Percentiles rank a stretch among this genome's conserved stretches.
Evolutionary conservation across 2,113 vertebrate species (phyloP).

Genomic region (Thomomys bottae): DNA sequence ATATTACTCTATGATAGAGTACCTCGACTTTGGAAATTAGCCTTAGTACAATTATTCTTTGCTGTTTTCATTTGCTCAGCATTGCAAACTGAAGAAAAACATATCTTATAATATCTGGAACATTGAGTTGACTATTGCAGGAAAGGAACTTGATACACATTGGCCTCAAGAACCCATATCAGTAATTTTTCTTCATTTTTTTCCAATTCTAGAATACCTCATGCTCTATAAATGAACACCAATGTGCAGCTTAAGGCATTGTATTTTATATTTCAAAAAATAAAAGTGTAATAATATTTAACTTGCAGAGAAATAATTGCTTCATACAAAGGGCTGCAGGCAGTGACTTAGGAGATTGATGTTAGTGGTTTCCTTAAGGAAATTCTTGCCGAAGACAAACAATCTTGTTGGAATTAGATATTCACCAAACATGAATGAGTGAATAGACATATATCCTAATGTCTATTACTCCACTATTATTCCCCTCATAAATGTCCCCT

Average conservation of each 20-base stretch:
- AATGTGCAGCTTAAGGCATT: neutral
- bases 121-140: neutral
- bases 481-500: neutral
- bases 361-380: neutral
- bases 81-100: neutral
- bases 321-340: neutral
- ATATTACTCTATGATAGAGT: no score
- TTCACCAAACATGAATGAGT: neutral
- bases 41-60: neutral
- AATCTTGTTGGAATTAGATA: neutral
- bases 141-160: neutral
- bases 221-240: neutral
- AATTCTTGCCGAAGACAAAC: neutral
- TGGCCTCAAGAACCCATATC: neutral
- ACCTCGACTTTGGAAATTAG: no score
- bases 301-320: neutral
- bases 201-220: neutral
- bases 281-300: neutral
- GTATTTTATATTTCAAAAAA: neutral
- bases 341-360: neutral
- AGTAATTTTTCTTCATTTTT: neutral
- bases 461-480: neutral
- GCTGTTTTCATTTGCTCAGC: neutral
- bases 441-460: neutral
- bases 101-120: neutral